Conservation (phyloP, 2,113 vertebrate genomes). For the Seriola rivoliana region DNA sequence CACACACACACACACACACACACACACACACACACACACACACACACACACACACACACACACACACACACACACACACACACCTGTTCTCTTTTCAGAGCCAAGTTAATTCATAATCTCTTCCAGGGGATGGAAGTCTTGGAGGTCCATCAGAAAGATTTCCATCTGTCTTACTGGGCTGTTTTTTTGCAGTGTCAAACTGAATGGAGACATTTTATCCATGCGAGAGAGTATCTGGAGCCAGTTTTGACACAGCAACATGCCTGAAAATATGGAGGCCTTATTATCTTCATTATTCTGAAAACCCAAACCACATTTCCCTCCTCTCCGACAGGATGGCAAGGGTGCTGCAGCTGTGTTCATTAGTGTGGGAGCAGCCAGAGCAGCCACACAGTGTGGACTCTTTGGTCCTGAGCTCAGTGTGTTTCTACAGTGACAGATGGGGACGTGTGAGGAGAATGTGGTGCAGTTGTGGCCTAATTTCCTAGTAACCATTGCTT, state of each 20-base stretch:
- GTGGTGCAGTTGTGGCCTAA: conserved; percentile 77
- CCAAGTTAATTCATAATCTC: conserved; percentile 55
- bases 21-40: conserved; percentile 20
- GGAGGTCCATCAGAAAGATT: conserved; percentile 48
- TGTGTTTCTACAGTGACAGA: conserved; percentile 80
- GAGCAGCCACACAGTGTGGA: conserved; percentile 52
- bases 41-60: conserved; percentile 43
- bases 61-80: not conserved
- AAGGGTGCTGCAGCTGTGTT: conserved; percentile 81
- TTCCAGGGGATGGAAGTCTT: conserved; percentile 34
- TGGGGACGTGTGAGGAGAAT: conserved; percentile 83
- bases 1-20: conserved; percentile 8
- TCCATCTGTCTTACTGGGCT: conserved; percentile 47
- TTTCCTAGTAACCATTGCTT: conserved; percentile 79
- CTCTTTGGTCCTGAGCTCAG: conserved; percentile 67
- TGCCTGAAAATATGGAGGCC: conserved; percentile 62
- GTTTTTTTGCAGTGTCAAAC: conserved; percentile 59
- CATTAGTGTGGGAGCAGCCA: conserved; percentile 76
- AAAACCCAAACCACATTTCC: conserved; percentile 63
- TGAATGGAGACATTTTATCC: conserved; percentile 68
- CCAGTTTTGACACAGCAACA: conserved; percentile 65
- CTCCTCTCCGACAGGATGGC: conserved; percentile 57
- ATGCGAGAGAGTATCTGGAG: conserved; percentile 55
- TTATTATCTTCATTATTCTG: conserved; percentile 73
- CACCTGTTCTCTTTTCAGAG: conserved; percentile 46